Evolutionary conservation across 2,888 invertebrate genomes (phyloP), one percentile per base, ranked within the genome.

Genomic region (Drosophila neutralis): DNA sequence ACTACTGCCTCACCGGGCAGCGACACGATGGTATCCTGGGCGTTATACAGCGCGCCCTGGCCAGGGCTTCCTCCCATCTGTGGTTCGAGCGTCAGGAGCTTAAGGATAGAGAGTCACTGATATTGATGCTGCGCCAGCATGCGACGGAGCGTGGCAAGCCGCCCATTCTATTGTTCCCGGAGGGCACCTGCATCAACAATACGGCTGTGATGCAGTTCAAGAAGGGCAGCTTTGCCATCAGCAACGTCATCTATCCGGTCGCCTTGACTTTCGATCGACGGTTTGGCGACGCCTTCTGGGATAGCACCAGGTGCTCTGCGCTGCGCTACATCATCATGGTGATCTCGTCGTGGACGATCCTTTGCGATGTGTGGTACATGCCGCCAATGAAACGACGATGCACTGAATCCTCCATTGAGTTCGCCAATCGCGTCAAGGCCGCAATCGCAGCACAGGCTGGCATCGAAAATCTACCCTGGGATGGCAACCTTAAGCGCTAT

Each of bases 131-230:
- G 79, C 96, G 95, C 78, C 95, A 97, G 83, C 99, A 99, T 93
- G 97, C 98, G 15, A 96, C 97, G 0, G 96, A 98, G 87, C 95
- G 96, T 0, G 95, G 95, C 82, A 98, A 98, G 92, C 96, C 98
- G 1, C 99, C 99, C 0, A 98, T 99, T 91, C 94, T 99, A 27
- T 98, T 99, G 86, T 99, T 99, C 93, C 99, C 99, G 0, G 99
- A 99, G 93, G 99, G 99, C 66, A 99, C 99, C 0, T 99, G 99
- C 93, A 99, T 99, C 90, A 99, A 99, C 93, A 99, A 99, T 93
- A 99, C 99, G 0, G 98, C 98, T 0, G 99, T 99, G 1, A 99
- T 99, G 99, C 98, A 98, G 94, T 99, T 99, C 94, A 99, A 99
- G 93, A 99, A 99, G 93, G 99, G 99, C 15, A 98, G 98, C 92